Evolutionary conservation across 2,797 vertebrate species (phyloP), one percentile per base, ranked within the genome.

Genomic region (Diplodus puntazzo): DNA sequence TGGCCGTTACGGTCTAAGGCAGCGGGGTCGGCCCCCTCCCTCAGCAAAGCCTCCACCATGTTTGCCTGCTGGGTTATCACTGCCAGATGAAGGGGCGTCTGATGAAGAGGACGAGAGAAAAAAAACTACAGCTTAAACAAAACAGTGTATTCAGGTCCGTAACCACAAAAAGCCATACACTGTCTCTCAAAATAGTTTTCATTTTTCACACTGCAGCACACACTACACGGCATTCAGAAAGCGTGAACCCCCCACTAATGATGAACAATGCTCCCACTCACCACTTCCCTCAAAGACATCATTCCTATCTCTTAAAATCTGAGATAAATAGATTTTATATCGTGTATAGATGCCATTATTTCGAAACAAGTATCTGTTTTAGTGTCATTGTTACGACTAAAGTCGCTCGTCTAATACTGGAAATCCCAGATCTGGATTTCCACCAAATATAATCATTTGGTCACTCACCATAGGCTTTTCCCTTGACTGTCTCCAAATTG

Each of bases 1-100:
- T 97, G 97, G 9, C 97, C 97, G 0, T 97, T 94, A 6, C 97
- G 96, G 86, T 98, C 97, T 81, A 97, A 91, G 1, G 95, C 93
- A 43, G 93, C 75, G 0, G 96, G 96, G 63, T 96, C 96, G 0
- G 97, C 95, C 1, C 96, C 95, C 0, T 93, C 94, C 0, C 73
- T 76, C 78, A 97, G 64, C 73, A 98, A 83, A 39, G 88, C 75
- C 11, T 89, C 77, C 79, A 97, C 96, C 71, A 98, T 83, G 0
- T 69, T 50, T 0, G 90, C 82, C 82, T 97, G 94, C 50, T 94
- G 91, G 27, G 96, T 98, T 87, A 98, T 97, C 75, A 98, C 96
- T 0, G 97, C 96, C 90, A 98, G 87, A 88, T 98, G 97, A 43
- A 98, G 94, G 0, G 97, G 97, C 0, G 97, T 98, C 97, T 98